Conservation (phyloP, 1,140 invertebrate species). For the Hyphantria cunea region DNA sequence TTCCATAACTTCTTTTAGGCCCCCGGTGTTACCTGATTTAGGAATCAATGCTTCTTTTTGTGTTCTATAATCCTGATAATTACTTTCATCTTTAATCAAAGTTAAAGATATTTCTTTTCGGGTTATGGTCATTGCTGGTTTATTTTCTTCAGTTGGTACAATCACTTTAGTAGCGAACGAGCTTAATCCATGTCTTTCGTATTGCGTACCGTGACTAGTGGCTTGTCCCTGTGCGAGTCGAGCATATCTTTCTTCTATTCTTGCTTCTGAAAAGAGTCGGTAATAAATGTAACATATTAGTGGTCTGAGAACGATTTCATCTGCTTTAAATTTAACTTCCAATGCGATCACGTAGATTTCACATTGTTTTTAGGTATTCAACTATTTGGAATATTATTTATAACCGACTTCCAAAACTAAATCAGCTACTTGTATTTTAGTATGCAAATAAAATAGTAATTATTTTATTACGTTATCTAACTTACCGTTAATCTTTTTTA, state of each 20-base stretch:
- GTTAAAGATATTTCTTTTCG: constrained; percentile 31
- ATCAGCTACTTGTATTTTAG: not conserved
- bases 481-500: constrained; percentile 63
- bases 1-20: not conserved
- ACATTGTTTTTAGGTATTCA: too few relatives aligned
- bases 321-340: too few relatives aligned
- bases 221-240: constrained; percentile 32
- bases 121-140: not conserved
- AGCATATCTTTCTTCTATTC: constrained; percentile 42
- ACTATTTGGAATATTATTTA: too few relatives aligned
- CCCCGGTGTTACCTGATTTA: not conserved
- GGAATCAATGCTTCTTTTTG: not conserved
- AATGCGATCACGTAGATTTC: too few relatives aligned
- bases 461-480: not conserved
- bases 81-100: constrained; percentile 42
- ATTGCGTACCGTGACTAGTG: constrained; percentile 44
- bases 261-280: constrained; percentile 43
- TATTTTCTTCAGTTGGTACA: constrained; percentile 2
- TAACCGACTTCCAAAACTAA: too few relatives aligned
- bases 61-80: constrained; percentile 11
- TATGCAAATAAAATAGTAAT: not conserved
- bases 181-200: constrained; percentile 10
- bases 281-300: not conserved
- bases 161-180: not conserved
- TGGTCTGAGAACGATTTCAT: too few relatives aligned